Base-by-base conservation (phyloP, 2,797 vertebrate genomes). In the Sebastes variabilis region DNA sequence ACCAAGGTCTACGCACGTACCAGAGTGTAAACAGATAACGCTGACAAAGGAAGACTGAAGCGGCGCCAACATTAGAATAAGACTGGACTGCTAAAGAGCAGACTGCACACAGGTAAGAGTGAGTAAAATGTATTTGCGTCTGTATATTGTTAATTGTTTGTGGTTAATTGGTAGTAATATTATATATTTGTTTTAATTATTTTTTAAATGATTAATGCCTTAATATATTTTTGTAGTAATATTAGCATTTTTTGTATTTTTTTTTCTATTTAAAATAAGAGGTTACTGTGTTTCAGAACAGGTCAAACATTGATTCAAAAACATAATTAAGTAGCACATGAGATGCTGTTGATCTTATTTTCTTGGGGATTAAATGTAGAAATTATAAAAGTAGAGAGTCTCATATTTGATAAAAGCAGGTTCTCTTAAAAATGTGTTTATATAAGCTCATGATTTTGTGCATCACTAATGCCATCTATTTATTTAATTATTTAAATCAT, bases 21-120 rank as follows among this genome's bases (percentile, higher is more conserved):
- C 10, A 36, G 34, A 66, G 46, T 9, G 64, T 13, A 24, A 71
- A 82, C 66, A 32, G n/a, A 6, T 16, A 38, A 55, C n/a, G 9
- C 62, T 70, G 46, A 52, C 16, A 69, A 2, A 70, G 54, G 14
- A 18, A 72, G 14, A 59, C 30, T 29, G 24, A 75, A 54, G 71
- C 2, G 0, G 12, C 16, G 12, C 11, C 11, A 56, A 61, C 3
- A 56, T 69, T 72, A 65, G 60, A 73, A 52, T 34, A 29, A 36
- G 14, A 14, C 38, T 42, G 60, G 49, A 49, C 25, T 20, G n/a
- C 38, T 30, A 4, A 62, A 36, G 25, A 60, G 6, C 24, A 61
- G 22, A 68, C 22, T 10, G 20, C 52, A 52, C 58, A 64, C 58
- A 76, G 86, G 89, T 90, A 83, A 83, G 80, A 62, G 22, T 46